phyloP scores from a whole-genome alignment of 2,888 invertebrate species.

The Minunthozetes semirufus region DNA sequence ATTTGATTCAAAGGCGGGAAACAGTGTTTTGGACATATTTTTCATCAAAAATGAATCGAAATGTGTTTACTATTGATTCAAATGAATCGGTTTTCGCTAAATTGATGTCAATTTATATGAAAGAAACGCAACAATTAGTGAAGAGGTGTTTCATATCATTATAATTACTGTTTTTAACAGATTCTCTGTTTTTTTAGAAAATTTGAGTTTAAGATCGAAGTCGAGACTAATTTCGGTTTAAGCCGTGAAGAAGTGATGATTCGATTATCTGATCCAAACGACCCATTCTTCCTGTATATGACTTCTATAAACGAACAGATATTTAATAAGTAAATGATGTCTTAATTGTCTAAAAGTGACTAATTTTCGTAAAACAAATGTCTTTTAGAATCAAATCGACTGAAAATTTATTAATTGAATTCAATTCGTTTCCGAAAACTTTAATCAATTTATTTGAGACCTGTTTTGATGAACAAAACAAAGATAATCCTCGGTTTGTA shows the following conservation, averaged over 20 bases:
- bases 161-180: background rate
- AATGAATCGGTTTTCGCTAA: background rate
- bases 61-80: background rate
- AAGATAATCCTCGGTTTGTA: background rate
- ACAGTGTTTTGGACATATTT: too few relatives aligned
- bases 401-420: slow-evolving; percentile 24
- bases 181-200: background rate
- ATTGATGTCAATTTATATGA: background rate
- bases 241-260: slow-evolving; percentile 7
- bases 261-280: slow-evolving; percentile 26
- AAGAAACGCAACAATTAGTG: background rate
- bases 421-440: slow-evolving; percentile 29
- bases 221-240: background rate
- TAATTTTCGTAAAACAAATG: too few relatives aligned
- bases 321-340: slow-evolving; percentile 29
- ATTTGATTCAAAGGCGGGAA: too few relatives aligned
- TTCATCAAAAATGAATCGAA: background rate
- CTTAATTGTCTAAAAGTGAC: background rate
- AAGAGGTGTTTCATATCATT: background rate
- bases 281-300: slow-evolving; percentile 29
- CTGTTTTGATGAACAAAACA: slow-evolving; percentile 29
- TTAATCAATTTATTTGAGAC: slow-evolving; percentile 31
- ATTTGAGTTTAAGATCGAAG: slow-evolving; percentile 17
- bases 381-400: slow-evolving; percentile 27
- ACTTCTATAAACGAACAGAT: slow-evolving; percentile 10